Conservation (phyloP, 2,797 vertebrate species). For the Molossus alvarezi region DNA sequence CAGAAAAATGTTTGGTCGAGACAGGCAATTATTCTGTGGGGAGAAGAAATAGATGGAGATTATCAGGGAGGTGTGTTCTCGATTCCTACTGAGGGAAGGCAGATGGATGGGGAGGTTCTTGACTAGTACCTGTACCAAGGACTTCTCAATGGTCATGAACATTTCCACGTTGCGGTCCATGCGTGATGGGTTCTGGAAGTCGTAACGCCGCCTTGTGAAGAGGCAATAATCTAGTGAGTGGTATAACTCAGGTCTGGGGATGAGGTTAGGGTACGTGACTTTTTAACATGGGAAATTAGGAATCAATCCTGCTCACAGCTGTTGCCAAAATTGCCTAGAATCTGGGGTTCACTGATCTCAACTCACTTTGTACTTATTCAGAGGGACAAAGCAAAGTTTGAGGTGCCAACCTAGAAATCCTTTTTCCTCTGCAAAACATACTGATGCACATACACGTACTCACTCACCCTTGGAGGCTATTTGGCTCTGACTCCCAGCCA, state of each 20-base stretch:
- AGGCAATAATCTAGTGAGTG: slow-evolving; percentile 87
- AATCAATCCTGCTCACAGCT: background rate
- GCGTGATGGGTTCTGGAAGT: slow-evolving; percentile 99
- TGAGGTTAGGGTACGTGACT: background rate
- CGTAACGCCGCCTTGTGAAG: slow-evolving; percentile 97
- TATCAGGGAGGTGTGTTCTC: background rate
- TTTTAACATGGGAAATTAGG: slow-evolving; percentile 46
- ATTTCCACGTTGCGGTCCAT: slow-evolving; percentile 99
- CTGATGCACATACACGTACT: background rate
- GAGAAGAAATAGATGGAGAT: slow-evolving; percentile 56
- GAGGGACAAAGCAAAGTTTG: slow-evolving; percentile 51
- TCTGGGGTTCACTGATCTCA: slow-evolving; percentile 49
- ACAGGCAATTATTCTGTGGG: slow-evolving; percentile 96
- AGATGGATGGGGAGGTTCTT: background rate
- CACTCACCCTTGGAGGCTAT: background rate
- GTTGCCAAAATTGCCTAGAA: slow-evolving; percentile 22
- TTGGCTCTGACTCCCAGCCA: slow-evolving; percentile 21
- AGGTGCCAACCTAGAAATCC: slow-evolving; percentile 15
- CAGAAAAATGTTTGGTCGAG: slow-evolving; percentile 97
- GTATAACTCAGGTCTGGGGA: slow-evolving; percentile 72
- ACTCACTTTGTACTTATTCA: slow-evolving; percentile 43
- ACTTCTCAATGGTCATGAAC: slow-evolving; percentile 99
- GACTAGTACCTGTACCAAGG: slow-evolving; percentile 95
- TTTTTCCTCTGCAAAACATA: background rate
- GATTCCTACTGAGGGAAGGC: slow-evolving; percentile 29